Evolutionary conservation across 2,113 vertebrate species (phyloP).

Genomic region (Sterna hirundo): DNA sequence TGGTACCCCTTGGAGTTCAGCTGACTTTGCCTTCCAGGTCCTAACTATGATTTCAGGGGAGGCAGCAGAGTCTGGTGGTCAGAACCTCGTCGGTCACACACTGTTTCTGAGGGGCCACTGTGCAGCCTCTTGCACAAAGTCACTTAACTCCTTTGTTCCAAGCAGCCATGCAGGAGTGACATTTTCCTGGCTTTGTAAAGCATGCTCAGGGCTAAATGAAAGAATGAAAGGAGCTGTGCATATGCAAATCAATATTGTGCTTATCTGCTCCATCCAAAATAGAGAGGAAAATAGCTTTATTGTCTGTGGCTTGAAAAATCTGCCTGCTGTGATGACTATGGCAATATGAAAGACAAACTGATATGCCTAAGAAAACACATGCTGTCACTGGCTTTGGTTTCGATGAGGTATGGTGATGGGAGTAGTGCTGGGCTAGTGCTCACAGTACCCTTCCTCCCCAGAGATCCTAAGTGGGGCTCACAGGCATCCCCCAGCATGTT

Average conservation of each 20-base stretch:
- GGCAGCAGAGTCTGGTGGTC: background rate
- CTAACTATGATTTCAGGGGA: background rate
- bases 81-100: fast-evolving
- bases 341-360: background rate
- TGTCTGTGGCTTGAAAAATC: background rate
- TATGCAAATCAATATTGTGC: background rate
- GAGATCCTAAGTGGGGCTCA: background rate
- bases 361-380: background rate
- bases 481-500: background rate
- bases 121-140: background rate
- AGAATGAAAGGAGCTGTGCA: background rate
- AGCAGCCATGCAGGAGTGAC: background rate
- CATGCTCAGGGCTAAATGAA: background rate
- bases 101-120: background rate
- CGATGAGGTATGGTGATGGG: background rate
- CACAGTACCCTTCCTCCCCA: background rate
- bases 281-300: background rate
- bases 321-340: background rate
- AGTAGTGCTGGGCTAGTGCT: background rate
- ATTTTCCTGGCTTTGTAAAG: background rate
- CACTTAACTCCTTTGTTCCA: background rate
- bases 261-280: background rate
- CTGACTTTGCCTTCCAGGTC: background rate
- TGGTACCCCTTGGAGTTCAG: background rate
- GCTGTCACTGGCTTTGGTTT: background rate